Evolutionary conservation across 1,140 invertebrate genomes (phyloP).

Genomic region (Homarus americanus): DNA sequence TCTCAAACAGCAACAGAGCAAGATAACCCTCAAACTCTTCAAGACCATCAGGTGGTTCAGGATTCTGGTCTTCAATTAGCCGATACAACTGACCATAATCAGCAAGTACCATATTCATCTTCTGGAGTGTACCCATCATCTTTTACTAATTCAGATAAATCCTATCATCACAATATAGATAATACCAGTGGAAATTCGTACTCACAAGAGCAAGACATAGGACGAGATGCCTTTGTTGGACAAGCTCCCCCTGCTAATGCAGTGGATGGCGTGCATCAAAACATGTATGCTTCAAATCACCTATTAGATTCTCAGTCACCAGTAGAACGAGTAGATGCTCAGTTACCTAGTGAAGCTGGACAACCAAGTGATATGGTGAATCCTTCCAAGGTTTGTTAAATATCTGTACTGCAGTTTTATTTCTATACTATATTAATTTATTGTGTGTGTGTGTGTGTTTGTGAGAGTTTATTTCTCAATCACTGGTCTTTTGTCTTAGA

Average conservation of each 20-base stretch:
- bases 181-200: slow-evolving; percentile 1
- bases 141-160: not conserved
- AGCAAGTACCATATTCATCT: not conserved
- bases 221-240: not conserved
- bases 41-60: not conserved
- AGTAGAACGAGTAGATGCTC: not conserved
- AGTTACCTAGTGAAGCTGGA: not conserved
- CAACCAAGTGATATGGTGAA: not conserved
- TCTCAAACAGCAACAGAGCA: not conserved
- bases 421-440: too few relatives aligned
- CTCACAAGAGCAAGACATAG: not conserved
- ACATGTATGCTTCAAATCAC: not conserved
- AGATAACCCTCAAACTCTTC: not conserved
- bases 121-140: too few relatives aligned
- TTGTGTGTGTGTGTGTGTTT: too few relatives aligned
- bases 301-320: not conserved
- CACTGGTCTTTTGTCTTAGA: too few relatives aligned
- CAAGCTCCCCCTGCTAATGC: not conserved
- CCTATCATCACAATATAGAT: slow-evolving; percentile 5
- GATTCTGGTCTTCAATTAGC: not conserved
- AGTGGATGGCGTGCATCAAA: not conserved
- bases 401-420: not conserved
- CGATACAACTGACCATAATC: not conserved
- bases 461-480: too few relatives aligned
- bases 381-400: not conserved